Base-by-base conservation (phyloP, 92 coral and sea anemone genomes). In the Parazoanthus atlanticus region DNA sequence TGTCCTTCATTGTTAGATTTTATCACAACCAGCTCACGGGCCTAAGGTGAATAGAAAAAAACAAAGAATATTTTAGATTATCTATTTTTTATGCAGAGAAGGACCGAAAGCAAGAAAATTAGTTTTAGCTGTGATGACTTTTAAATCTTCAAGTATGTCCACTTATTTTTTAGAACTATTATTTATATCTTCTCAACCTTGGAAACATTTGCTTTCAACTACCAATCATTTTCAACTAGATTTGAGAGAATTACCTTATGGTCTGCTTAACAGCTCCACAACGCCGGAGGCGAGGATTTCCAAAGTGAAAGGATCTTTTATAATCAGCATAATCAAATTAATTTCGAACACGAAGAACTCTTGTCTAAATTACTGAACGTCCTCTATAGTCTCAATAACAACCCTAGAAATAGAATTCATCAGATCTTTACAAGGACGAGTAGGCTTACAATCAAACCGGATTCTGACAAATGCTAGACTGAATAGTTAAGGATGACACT, bases 261-360 rank as follows among this genome's bases (percentile, higher is more conserved):
- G 67, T 61, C 71, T 56, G 64, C 84, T 80, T 80, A 80, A 58
- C 8, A 56, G 84, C 70, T 54, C 49, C 46, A 29, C 43, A 17
- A 80, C 16, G 84, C 84, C 84, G 84, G 84, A 80, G 84, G 84
- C 31, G 61, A 30, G 33, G 34, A 31, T 80, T 54, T 80, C 64
- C 16, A 56, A 56, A 80, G 7, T 52, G 67, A 40, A 78, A 78
- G 47, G 64, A 49, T 16, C n/a, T 49, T 43, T 78, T 32, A 78
- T 78, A 26, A 78, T 26, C 38, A 49, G 67, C 38, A 25, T 78
- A 78, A 30, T 16, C 38, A 78, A 77, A 78, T 78, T 46, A 78
- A 26, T 36, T 52, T 12, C 26, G 9, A 29, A n/a, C 26, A 47
- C 8, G 69, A 15, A 61, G n/a, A 21, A 19, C 69, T 61, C 3